phyloP scores from a whole-genome alignment of 2,797 vertebrate genomes.

The Thalassophryne amazonica region DNA sequence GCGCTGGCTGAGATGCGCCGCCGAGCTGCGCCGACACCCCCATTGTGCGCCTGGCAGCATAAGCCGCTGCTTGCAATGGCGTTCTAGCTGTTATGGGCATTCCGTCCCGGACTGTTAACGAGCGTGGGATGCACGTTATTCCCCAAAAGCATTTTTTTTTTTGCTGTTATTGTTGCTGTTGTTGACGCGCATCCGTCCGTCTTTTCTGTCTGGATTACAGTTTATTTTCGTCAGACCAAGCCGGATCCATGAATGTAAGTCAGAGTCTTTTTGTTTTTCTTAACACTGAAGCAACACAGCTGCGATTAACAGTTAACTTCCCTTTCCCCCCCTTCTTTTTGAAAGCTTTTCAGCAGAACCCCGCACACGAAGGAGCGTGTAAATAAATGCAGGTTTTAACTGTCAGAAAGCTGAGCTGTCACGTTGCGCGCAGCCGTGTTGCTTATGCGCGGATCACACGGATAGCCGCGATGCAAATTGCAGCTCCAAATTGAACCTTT shows the following conservation, averaged over 20 bases:
- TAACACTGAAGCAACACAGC: slow-evolving; percentile 52
- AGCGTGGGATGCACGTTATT: slow-evolving; percentile 40
- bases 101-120: slow-evolving; percentile 43
- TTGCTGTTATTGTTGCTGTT: too few relatives aligned
- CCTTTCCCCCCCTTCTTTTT: too few relatives aligned
- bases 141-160: too few relatives aligned
- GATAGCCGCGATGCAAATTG: slow-evolving; percentile 30
- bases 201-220: slow-evolving; percentile 37
- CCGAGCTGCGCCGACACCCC: slow-evolving; percentile 51
- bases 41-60: slow-evolving; percentile 63
- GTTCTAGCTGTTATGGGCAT: slow-evolving; percentile 59
- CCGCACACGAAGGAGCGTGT: not conserved
- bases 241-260: slow-evolving; percentile 76
- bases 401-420: slow-evolving; percentile 58
- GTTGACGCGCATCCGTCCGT: too few relatives aligned
- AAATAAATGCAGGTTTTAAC: slow-evolving; percentile 15
- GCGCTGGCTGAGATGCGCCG: slow-evolving; percentile 18
- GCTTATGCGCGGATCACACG: slow-evolving; percentile 50
- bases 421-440: slow-evolving; percentile 55
- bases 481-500: slow-evolving; percentile 25
- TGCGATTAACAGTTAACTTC: slow-evolving; percentile 49
- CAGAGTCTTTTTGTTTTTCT: slow-evolving; percentile 78
- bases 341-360: not conserved
- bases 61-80: slow-evolving; percentile 79
- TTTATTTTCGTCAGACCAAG: slow-evolving; percentile 42